Base-by-base conservation (phyloP, 2,797 vertebrate species). In the Channallabes apus region DNA sequence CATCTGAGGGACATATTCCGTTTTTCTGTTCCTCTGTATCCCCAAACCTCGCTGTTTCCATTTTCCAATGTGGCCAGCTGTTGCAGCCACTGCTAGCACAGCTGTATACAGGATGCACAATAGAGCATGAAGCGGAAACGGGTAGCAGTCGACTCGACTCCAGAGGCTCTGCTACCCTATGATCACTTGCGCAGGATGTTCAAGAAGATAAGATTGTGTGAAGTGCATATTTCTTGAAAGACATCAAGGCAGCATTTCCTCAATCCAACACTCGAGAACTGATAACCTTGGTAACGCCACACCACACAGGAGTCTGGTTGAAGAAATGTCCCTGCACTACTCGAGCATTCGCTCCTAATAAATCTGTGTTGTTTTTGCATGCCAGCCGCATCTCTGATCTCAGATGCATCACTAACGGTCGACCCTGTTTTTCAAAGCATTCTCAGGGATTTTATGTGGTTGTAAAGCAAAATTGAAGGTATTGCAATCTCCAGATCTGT, bases 111-210 rank as follows among this genome's bases (percentile, higher is more conserved):
- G 75, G 64, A 86, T 79, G 78, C 62, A 85, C 91, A 90, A 87
- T 84, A 88, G 87, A 90, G 91, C 92, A 67, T 91, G 87, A 90
- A 90, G 88, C 86, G 89, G 89, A 89, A 91, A 89, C 84, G 86
- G 87, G 46, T n/a, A n/a, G 69, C 29, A 80, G 65, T 84, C 83
- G 80, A 84, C 72, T 84, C 85, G 90, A 84, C 78, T 85, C 85
- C 90, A 84, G 85, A 79, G 89, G 84, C 38, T 89, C 90, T 62
- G 82, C 84, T 59, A 80, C 84, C 54, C 81, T 83, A 78, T 89
- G 90, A 90, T 91, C 89, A 81, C 89, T 87, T 88, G 88, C 81
- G 77, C 88, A 78, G 86, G 90, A 89, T 91, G 90, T 87, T 82
- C 71, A 85, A 59, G 61, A 92, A 88, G 91, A 92, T 91, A 82